Evolutionary conservation across 1,140 invertebrate genomes (phyloP).

Genomic region (Penaeus chinensis): DNA sequence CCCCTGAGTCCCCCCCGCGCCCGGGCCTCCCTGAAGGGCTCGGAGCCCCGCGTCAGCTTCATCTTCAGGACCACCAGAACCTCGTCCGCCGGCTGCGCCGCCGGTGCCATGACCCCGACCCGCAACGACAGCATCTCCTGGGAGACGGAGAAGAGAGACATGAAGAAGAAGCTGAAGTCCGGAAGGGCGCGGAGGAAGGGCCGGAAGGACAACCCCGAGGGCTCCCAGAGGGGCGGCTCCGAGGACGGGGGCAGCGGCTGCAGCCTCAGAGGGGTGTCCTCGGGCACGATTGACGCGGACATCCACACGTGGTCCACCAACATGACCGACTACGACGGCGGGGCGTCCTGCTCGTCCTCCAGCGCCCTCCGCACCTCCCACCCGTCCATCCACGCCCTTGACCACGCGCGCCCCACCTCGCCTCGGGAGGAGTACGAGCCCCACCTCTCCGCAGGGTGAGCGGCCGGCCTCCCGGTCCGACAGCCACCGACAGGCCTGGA

Average conservation of each 20-base stretch:
- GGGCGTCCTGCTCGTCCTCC: slow-evolving; percentile 50
- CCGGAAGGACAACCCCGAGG: neutral
- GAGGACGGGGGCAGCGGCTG: slow-evolving; percentile 9
- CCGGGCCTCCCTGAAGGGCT: slow-evolving; percentile 7
- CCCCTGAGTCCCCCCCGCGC: neutral
- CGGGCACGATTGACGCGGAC: slow-evolving; percentile 44
- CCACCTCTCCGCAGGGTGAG: neutral
- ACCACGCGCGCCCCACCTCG: neutral
- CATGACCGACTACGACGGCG: slow-evolving; percentile 48
- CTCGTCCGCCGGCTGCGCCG: neutral
- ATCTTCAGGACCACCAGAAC: slow-evolving; percentile 31
- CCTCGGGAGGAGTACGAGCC: neutral
- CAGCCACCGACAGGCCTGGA: neutral
- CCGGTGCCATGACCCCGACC: neutral
- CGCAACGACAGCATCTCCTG: neutral
- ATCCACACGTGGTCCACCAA: slow-evolving; percentile 56
- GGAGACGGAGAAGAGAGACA: neutral
- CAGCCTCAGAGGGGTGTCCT: slow-evolving; percentile 40
- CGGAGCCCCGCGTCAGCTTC: slow-evolving; percentile 46
- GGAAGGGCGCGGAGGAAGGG: no score
- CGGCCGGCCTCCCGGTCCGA: neutral
- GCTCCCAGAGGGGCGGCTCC: neutral
- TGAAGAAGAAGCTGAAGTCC: no score
- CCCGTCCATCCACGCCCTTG: slow-evolving; percentile 4
- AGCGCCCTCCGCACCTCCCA: slow-evolving; percentile 17